Percentiles rank a stretch among this genome's conserved stretches.
Evolutionary conservation across 2,797 vertebrate species (phyloP).

Genomic region (Gymnodraco acuticeps): DNA sequence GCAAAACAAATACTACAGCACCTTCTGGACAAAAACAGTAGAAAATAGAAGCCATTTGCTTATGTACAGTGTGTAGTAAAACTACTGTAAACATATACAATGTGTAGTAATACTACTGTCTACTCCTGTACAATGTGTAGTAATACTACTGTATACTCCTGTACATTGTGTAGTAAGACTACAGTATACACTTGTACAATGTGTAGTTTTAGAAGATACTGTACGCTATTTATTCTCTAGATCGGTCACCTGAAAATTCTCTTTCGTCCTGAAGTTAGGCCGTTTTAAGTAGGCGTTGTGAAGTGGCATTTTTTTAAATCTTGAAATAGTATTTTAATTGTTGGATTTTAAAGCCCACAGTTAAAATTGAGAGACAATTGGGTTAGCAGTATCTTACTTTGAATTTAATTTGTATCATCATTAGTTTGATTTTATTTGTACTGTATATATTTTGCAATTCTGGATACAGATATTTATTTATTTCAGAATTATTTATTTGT

Average conservation of each 20-base stretch:
- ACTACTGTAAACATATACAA: conserved; percentile 5
- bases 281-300: conserved; percentile 12
- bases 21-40: conserved; percentile 39
- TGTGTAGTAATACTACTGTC: conserved; percentile 21
- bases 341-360: conserved; percentile 29
- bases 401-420: conserved; percentile 20
- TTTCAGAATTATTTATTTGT: conserved; percentile 75
- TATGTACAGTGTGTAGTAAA: conserved; percentile 28
- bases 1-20: conserved; percentile 39
- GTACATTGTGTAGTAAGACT: conserved; percentile 11
- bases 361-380: conserved; percentile 6
- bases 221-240: conserved; percentile 38
- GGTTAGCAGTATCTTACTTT: conserved; percentile 30
- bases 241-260: neutral
- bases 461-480: conserved; percentile 69
- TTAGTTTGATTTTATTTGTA: conserved; percentile 56
- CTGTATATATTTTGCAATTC: conserved; percentile 45
- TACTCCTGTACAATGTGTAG: conserved; percentile 15
- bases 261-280: neutral
- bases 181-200: neutral
- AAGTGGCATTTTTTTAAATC: conserved; percentile 23
- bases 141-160: neutral
- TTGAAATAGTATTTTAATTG: conserved; percentile 37
- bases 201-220: conserved; percentile 16
- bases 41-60: conserved; percentile 28